These are phyloP conservation scores for Parnassius orleans DNA, from an alignment of 2,888 invertebrate species.

Conservation along the genomic window DNA sequence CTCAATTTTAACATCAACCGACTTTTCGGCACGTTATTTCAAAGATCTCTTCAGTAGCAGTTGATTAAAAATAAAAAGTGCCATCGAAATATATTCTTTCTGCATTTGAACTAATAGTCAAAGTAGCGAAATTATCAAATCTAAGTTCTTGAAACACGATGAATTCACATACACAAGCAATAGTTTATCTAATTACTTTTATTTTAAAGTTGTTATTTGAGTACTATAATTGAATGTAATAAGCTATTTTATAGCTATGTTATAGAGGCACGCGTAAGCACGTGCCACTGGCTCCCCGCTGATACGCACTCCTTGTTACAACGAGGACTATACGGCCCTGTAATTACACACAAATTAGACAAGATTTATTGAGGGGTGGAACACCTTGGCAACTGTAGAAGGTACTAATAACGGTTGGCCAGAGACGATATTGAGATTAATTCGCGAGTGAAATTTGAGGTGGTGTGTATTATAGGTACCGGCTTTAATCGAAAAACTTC, in stretches of 20 bases:
- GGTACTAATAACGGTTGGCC: slow-evolving; percentile 78
- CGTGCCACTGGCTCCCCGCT: slow-evolving; percentile 75
- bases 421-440: slow-evolving; percentile 75
- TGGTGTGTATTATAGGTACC: slow-evolving; percentile 16
- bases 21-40: slow-evolving; percentile 66
- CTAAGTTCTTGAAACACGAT: slow-evolving; percentile 41
- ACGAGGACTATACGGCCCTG: slow-evolving; percentile 73
- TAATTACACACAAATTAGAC: slow-evolving; percentile 82
- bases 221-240: slow-evolving; percentile 31
- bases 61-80: slow-evolving; percentile 35
- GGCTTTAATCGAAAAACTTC: no score
- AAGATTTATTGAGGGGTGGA: slow-evolving; percentile 80
- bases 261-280: slow-evolving; percentile 69
- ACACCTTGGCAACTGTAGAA: slow-evolving; percentile 79
- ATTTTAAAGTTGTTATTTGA: slow-evolving; percentile 38
- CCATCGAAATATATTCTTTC: slow-evolving; percentile 54
- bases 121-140: slow-evolving; percentile 52
- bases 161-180: slow-evolving; percentile 26
- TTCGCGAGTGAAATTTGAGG: slow-evolving; percentile 53
- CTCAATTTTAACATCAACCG: slow-evolving; percentile 35
- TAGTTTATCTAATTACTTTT: slow-evolving; percentile 27
- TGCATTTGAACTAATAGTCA: slow-evolving; percentile 48
- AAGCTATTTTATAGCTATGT: slow-evolving; percentile 36
- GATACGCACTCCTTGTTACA: slow-evolving; percentile 78
- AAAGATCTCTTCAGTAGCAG: slow-evolving; percentile 45